Conservation (phyloP, 1,140 invertebrate species). For the Eufriesea mexicana region DNA sequence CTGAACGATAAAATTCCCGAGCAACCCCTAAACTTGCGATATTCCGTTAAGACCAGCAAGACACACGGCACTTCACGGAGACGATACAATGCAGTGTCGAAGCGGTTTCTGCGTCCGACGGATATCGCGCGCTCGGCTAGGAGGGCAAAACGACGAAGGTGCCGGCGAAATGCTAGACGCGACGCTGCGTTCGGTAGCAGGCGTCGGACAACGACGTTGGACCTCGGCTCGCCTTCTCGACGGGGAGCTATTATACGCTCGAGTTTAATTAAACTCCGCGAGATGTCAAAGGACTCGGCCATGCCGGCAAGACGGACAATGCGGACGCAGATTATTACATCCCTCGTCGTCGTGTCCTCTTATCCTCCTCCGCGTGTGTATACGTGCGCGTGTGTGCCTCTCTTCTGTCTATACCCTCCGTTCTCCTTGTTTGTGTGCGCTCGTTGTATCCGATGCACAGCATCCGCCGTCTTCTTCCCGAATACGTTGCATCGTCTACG, state of each 20-base stretch:
- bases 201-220: constrained; percentile 59
- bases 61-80: neutral
- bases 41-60: neutral
- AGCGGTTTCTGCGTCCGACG: neutral
- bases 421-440: neutral
- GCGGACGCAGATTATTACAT: constrained; percentile 81
- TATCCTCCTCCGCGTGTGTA: constrained; percentile 22
- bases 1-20: neutral
- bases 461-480: neutral
- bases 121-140: neutral
- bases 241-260: constrained; percentile 73
- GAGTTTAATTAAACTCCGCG: constrained; percentile 80
- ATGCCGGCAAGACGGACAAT: constrained; percentile 79
- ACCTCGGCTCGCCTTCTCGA: constrained; percentile 59
- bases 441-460: neutral
- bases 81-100: constrained; percentile 7
- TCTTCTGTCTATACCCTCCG: neutral
- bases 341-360: constrained; percentile 71
- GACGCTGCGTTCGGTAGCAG: constrained; percentile 40
- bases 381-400: neutral
- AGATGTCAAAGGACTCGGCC: constrained; percentile 80
- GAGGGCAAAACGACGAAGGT: constrained; percentile 32
- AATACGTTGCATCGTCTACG: neutral
- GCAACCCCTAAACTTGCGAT: neutral
- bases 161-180: constrained; percentile 54